phyloP scores from a whole-genome alignment of 2,888 invertebrate species.

The Nasonovia ribisnigri region DNA sequence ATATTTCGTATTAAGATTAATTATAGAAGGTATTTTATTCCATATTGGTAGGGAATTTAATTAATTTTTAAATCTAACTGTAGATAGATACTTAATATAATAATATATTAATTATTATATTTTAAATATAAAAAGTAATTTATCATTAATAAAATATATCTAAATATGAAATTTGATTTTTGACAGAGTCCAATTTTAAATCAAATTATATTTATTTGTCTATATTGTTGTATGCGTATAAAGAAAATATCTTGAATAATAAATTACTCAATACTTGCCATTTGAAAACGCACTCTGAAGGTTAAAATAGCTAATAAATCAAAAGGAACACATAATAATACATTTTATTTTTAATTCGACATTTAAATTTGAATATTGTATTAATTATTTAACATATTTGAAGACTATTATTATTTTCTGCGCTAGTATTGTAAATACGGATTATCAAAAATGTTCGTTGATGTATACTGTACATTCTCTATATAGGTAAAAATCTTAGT shows the following conservation, averaged over 20 bases:
- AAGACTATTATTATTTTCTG: not conserved
- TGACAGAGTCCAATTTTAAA: too few species aligned
- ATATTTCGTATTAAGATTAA: not conserved
- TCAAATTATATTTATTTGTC: too few species aligned
- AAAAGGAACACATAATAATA: not conserved
- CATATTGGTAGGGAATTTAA: not conserved
- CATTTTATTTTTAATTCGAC: not conserved
- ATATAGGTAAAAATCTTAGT: not conserved
- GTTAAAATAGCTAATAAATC: not conserved
- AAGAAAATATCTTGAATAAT: not conserved
- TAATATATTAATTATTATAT: not conserved
- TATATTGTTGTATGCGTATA: not conserved
- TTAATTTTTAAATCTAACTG: not conserved
- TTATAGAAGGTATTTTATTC: not conserved
- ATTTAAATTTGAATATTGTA: not conserved
- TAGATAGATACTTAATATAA: not conserved
- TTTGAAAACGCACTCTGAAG: not conserved
- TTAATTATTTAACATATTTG: not conserved
- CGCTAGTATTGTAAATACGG: too few species aligned
- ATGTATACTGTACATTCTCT: not conserved
- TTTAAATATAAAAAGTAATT: not conserved
- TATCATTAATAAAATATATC: not conserved
- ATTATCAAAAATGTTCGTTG: not conserved
- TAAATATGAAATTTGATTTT: too few species aligned
- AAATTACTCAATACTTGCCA: not conserved